phyloP scores from a whole-genome alignment of 2,113 vertebrate genomes.

The Thoracochromis brauschi region DNA sequence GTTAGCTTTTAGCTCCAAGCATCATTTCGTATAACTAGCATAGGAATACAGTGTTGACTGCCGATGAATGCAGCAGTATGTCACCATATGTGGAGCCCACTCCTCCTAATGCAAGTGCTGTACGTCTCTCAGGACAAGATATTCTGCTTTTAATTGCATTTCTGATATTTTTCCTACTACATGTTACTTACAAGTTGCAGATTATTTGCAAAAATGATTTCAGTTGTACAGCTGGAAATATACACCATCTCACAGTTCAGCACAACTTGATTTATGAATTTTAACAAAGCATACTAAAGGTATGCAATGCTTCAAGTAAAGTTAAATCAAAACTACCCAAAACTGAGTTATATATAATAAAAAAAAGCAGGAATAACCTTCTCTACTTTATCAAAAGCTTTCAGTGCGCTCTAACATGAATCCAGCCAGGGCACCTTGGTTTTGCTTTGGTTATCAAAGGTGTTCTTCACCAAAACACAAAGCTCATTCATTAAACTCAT shows the following conservation, averaged over 20 bases:
- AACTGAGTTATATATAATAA: neutral
- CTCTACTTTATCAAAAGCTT: neutral
- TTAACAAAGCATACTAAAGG: neutral
- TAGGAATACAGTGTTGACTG: neutral
- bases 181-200: neutral
- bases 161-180: neutral
- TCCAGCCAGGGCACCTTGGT: slow-evolving; percentile 23
- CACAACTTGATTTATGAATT: neutral
- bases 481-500: neutral
- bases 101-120: neutral
- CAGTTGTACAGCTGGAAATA: neutral
- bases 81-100: neutral
- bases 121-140: neutral
- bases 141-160: neutral
- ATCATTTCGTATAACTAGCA: neutral
- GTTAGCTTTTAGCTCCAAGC: neutral
- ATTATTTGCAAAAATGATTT: neutral
- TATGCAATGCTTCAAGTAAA: neutral
- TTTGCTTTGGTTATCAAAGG: neutral
- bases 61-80: neutral
- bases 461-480: neutral
- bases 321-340: neutral
- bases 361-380: neutral
- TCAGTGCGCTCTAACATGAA: neutral
- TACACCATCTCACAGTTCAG: neutral